Conservation (phyloP, 2,113 vertebrate species). For the Patagioenas fasciata region DNA sequence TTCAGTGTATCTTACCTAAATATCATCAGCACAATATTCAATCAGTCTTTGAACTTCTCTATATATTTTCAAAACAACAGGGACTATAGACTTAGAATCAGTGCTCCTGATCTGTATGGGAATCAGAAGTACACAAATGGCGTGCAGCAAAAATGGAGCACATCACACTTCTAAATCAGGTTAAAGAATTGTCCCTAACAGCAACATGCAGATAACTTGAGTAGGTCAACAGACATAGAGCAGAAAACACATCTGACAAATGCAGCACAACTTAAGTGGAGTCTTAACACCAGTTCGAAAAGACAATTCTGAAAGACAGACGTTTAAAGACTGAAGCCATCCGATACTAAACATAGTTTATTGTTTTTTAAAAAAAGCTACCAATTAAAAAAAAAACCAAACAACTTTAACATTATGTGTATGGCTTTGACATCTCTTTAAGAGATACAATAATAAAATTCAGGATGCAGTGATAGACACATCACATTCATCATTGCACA, state of each 20-base stretch:
- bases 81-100: background rate
- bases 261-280: background rate
- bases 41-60: background rate
- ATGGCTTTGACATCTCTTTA: background rate
- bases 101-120: background rate
- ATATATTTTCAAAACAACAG: background rate
- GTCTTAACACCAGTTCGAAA: background rate
- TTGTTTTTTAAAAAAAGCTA: background rate
- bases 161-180: background rate
- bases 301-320: background rate
- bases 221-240: background rate
- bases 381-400: background rate
- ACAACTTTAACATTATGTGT: background rate
- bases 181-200: background rate
- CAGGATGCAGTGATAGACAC: background rate
- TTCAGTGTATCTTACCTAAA: background rate
- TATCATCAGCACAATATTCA: background rate
- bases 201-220: background rate
- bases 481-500: background rate
- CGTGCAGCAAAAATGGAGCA: background rate
- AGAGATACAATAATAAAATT: background rate
- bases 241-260: constrained; percentile 15
- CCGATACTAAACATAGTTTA: background rate
- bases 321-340: background rate
- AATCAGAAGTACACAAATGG: background rate